Conservation (phyloP, 2,888 invertebrate species). For the Myopa tessellatipennis region DNA sequence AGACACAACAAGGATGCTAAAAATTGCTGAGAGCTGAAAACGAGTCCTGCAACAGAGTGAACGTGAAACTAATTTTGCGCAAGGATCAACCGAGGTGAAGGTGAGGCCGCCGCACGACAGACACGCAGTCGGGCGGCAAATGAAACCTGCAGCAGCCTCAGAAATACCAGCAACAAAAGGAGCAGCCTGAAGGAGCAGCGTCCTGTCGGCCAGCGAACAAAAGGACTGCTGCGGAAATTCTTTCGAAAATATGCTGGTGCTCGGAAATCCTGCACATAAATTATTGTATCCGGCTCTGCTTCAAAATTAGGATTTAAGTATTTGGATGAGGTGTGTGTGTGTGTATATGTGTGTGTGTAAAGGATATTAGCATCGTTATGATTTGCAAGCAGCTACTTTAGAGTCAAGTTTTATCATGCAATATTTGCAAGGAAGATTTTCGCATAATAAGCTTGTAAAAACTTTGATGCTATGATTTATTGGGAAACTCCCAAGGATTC, state of each 20-base stretch:
- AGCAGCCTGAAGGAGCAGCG: too few relatives aligned
- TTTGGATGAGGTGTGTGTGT: neutral
- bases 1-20: slow-evolving; percentile 13
- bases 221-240: neutral
- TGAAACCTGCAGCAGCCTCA: neutral
- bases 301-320: neutral
- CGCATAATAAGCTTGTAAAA: too few relatives aligned
- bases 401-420: too few relatives aligned
- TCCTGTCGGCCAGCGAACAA: neutral
- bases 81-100: slow-evolving; percentile 15
- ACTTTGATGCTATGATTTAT: too few relatives aligned
- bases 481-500: too few relatives aligned
- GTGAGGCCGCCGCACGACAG: neutral
- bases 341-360: neutral
- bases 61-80: slow-evolving; percentile 8
- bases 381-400: too few relatives aligned
- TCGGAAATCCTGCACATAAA: neutral
- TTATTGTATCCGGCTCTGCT: neutral
- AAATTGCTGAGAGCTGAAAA: neutral
- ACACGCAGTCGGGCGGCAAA: neutral
- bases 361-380: too few relatives aligned
- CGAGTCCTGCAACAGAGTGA: neutral
- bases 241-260: slow-evolving; percentile 4
- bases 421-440: too few relatives aligned
- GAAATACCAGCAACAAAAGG: neutral